Conservation (phyloP, 2,113 vertebrate genomes). For the Pholis gunnellus region DNA sequence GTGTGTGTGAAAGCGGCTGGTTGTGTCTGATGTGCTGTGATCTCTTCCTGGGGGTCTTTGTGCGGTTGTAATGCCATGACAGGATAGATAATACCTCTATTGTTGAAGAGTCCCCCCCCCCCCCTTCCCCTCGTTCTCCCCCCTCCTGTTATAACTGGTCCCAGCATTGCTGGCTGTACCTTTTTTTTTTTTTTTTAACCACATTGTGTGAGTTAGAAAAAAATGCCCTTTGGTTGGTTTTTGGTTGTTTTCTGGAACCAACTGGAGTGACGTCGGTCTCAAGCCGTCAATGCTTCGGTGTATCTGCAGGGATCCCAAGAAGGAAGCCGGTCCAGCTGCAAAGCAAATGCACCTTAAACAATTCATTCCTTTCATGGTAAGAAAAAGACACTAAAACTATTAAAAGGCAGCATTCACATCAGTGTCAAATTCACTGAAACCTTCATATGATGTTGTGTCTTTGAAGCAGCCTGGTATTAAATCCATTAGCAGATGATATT, state of each 20-base stretch:
- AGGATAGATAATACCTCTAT: constrained; percentile 79
- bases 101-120: constrained; percentile 66
- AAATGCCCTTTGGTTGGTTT: constrained; percentile 14
- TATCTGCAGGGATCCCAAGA: constrained; percentile 14
- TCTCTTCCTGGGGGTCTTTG: constrained; percentile 78
- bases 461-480: constrained; percentile 14
- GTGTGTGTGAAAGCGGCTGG: constrained; percentile 75
- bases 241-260: constrained; percentile 14
- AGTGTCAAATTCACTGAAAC: background rate
- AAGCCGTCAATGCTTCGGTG: background rate
- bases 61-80: constrained; percentile 76
- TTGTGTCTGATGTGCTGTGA: constrained; percentile 70
- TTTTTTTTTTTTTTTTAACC: constrained; percentile 51
- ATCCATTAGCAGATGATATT: constrained; percentile 34
- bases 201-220: constrained; percentile 51
- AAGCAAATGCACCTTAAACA: constrained; percentile 7
- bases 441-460: background rate
- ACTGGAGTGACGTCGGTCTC: background rate
- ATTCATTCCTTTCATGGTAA: constrained; percentile 16
- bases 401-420: constrained; percentile 34
- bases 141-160: constrained; percentile 26
- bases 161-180: constrained; percentile 41
- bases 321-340: background rate
- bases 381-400: constrained; percentile 1
- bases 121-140: constrained; percentile 16